A percentile compares a stretch with the other conserved stretches of the same genome.
Conservation (phyloP, 1,140 invertebrate species). For the Chironomus striatipennis region DNA sequence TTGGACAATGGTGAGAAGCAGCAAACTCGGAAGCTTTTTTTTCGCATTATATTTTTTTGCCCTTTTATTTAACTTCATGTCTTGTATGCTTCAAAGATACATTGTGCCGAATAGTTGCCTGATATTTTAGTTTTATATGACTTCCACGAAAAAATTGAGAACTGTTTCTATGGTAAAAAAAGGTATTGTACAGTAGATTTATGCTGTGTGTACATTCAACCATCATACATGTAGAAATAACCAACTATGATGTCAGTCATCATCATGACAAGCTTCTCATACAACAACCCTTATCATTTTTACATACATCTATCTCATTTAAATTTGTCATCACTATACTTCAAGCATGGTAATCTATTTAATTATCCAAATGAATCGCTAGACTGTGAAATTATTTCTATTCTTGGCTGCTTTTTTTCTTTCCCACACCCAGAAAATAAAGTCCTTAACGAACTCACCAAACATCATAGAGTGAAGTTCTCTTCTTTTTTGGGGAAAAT, state of each 20-base stretch:
- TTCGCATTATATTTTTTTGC: not conserved
- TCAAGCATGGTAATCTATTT: not conserved
- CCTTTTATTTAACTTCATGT: not conserved
- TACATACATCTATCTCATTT: not conserved
- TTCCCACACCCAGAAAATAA: too few species aligned
- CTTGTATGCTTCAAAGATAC: not conserved
- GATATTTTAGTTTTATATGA: slow-evolving; percentile 5
- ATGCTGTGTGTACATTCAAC: too few species aligned
- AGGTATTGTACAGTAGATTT: not conserved
- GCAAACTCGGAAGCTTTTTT: slow-evolving; percentile 21
- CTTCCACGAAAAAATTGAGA: slow-evolving; percentile 12
- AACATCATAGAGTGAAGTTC: too few species aligned
- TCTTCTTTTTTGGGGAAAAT: too few species aligned
- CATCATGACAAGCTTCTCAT: not conserved
- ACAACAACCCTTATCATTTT: slow-evolving; percentile 16
- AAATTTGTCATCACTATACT: not conserved
- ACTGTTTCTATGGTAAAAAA: not conserved
- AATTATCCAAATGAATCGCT: slow-evolving; percentile 14
- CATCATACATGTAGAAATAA: not conserved
- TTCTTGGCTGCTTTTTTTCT: not conserved
- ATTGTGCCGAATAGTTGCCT: not conserved
- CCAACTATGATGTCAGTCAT: not conserved
- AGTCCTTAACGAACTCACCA: too few species aligned
- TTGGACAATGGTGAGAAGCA: slow-evolving; percentile 19
- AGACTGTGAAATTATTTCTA: not conserved